phyloP scores from a whole-genome alignment of 2,888 invertebrate species.

The Andrena bucephala region DNA sequence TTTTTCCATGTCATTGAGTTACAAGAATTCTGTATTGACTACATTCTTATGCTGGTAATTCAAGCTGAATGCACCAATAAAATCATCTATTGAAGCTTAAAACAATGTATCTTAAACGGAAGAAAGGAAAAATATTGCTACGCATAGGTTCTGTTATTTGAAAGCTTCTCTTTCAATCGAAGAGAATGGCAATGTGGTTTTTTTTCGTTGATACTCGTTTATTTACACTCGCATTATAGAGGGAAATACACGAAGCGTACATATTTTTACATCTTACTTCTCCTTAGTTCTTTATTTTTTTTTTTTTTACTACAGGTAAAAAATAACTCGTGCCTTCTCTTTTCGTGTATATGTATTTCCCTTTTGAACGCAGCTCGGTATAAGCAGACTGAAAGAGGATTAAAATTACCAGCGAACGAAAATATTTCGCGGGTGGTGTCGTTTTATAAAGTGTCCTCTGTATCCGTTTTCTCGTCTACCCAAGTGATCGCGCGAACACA shows the following conservation, averaged over 20 bases:
- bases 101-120: slow-evolving; percentile 16
- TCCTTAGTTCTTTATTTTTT: background rate
- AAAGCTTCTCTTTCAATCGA: background rate
- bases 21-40: slow-evolving; percentile 73
- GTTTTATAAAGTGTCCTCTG: slow-evolving; percentile 35
- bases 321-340: slow-evolving; percentile 36
- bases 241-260: slow-evolving; percentile 23
- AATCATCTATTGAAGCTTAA: slow-evolving; percentile 8
- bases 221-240: slow-evolving; percentile 27
- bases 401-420: slow-evolving; percentile 55
- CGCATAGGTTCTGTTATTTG: background rate
- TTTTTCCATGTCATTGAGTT: slow-evolving; percentile 64
- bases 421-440: slow-evolving; percentile 44
- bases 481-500: slow-evolving; percentile 51
- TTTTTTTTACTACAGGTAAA: slow-evolving; percentile 24
- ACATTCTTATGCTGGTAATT: slow-evolving; percentile 75
- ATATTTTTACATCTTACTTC: background rate
- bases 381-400: slow-evolving; percentile 28
- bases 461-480: slow-evolving; percentile 50
- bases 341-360: slow-evolving; percentile 31
- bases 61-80: slow-evolving; percentile 40
- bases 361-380: slow-evolving; percentile 23
- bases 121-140: slow-evolving; percentile 6
- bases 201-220: slow-evolving; percentile 23
- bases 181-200: slow-evolving; percentile 8